Evolutionary conservation across 2,113 vertebrate genomes (phyloP).

Genomic region (Notarius quadriscutis): DNA sequence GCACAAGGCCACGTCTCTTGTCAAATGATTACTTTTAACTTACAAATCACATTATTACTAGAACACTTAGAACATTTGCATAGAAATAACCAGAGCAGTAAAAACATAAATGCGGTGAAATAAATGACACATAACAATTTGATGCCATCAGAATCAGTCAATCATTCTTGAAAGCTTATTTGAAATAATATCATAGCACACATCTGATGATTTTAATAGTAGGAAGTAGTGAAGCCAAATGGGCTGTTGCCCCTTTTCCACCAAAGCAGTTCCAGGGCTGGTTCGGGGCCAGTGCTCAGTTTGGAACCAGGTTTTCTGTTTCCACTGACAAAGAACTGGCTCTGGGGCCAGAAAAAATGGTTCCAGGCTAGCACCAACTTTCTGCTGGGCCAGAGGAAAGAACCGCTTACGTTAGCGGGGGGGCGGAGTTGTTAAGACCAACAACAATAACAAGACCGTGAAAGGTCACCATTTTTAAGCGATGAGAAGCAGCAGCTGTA

Average conservation of each 20-base stretch:
- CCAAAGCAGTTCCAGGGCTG: too few relatives aligned
- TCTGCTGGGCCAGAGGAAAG: too few relatives aligned
- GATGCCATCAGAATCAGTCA: neutral
- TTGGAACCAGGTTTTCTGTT: too few relatives aligned
- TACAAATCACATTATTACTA: neutral
- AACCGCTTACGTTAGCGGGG: too few relatives aligned
- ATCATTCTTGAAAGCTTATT: neutral
- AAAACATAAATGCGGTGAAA: neutral
- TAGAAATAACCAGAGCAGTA: neutral
- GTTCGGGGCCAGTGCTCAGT: too few relatives aligned
- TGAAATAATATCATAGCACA: neutral
- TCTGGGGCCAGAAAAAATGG: too few relatives aligned
- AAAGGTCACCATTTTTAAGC: too few relatives aligned
- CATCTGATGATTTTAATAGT: neutral
- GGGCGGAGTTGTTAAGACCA: too few relatives aligned
- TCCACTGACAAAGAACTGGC: too few relatives aligned
- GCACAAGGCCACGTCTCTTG: neutral
- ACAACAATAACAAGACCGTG: too few relatives aligned
- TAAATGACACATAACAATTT: neutral
- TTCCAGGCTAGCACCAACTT: too few relatives aligned
- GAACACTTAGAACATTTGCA: neutral
- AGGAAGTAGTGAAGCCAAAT: neutral
- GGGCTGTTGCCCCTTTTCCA: neutral
- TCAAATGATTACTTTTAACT: neutral
- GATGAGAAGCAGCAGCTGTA: too few relatives aligned